Evolutionary conservation across 2,888 invertebrate species (phyloP).

Genomic region (Lissonota sp.): DNA sequence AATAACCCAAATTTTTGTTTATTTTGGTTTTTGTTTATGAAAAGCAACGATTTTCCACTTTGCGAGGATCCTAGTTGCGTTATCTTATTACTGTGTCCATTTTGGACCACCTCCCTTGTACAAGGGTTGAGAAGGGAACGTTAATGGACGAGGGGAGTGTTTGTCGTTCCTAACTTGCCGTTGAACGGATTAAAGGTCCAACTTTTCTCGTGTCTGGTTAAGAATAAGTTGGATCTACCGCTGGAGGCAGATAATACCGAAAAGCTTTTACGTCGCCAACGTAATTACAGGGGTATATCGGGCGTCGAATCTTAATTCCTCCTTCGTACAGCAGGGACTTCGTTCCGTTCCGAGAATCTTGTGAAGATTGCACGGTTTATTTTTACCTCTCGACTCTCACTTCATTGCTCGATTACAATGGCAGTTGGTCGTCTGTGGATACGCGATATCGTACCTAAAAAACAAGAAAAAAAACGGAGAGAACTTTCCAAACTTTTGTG

Average conservation of each 20-base stretch:
- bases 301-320: conserved; percentile 50
- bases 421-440: conserved; percentile 16
- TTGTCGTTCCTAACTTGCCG: conserved; percentile 34
- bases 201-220: conserved; percentile 24
- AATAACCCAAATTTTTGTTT: no score
- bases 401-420: conserved; percentile 26
- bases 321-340: neutral
- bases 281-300: conserved; percentile 58
- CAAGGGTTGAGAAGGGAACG: neutral
- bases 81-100: no score
- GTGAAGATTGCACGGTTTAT: conserved; percentile 49
- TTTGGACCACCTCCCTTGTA: no score
- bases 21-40: no score
- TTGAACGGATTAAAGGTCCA: conserved; percentile 33
- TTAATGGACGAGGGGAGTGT: neutral
- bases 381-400: conserved; percentile 33
- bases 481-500: neutral
- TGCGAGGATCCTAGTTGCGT: no score
- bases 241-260: conserved; percentile 30
- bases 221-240: conserved; percentile 16
- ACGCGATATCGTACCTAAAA: conserved; percentile 20
- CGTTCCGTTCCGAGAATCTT: conserved; percentile 31
- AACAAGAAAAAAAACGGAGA: neutral
- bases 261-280: conserved; percentile 50
- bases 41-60: no score